phyloP scores from a whole-genome alignment of 2,888 invertebrate genomes.

The Pristionchus maxplancki region DNA sequence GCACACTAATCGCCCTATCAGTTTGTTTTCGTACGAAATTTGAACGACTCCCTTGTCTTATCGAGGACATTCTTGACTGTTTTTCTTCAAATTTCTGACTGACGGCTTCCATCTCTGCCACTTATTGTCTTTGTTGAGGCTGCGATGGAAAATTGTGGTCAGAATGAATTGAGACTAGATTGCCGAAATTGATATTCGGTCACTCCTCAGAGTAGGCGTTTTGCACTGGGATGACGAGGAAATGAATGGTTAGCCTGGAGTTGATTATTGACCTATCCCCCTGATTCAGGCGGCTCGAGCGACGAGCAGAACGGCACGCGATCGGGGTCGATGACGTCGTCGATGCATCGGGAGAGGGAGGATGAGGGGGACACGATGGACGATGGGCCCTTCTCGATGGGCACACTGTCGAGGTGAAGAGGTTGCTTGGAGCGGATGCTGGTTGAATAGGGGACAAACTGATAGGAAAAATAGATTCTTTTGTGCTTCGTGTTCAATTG shows the following conservation, averaged over 20 bases:
- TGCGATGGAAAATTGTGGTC: no score
- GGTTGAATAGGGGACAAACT: background rate
- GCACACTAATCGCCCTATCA: background rate
- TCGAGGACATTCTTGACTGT: background rate
- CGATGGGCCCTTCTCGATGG: background rate
- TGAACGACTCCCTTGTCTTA: background rate
- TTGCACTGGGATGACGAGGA: no score
- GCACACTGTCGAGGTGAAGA: slow-evolving; percentile 40
- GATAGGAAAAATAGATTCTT: background rate
- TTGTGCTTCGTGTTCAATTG: no score
- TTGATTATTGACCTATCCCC: no score
- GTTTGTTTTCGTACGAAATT: background rate
- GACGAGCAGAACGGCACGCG: slow-evolving; percentile 39
- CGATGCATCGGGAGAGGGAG: slow-evolving; percentile 50
- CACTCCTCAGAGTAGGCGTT: no score
- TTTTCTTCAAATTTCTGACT: no score
- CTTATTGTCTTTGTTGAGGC: no score
- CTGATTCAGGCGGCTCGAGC: slow-evolving; percentile 17
- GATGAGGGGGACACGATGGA: slow-evolving; percentile 35
- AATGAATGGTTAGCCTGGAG: no score
- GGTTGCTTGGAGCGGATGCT: background rate
- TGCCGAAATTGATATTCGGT: no score
- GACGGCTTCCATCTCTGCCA: no score
- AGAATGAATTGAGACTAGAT: no score
- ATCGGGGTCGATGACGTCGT: slow-evolving; percentile 41